phyloP scores from a whole-genome alignment of 2,888 invertebrate species.

The Diplazon laetatorius region DNA sequence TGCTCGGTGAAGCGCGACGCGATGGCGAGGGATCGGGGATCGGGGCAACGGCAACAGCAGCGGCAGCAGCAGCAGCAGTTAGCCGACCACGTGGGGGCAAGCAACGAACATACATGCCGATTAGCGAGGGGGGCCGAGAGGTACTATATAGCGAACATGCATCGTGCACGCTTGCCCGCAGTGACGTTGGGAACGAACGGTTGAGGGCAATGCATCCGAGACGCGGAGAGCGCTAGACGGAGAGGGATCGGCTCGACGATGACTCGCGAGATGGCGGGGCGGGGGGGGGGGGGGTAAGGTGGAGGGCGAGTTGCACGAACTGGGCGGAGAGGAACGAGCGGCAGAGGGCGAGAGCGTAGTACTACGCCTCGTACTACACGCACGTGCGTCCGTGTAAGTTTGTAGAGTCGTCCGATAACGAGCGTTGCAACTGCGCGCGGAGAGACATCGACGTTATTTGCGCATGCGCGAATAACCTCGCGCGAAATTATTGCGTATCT shows the following conservation, averaged over 20 bases:
- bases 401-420: slow-evolving; percentile 71
- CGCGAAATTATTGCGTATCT: too few species aligned
- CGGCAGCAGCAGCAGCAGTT: slow-evolving; percentile 62
- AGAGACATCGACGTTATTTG: slow-evolving; percentile 64
- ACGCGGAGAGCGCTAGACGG: slow-evolving; percentile 22
- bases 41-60: slow-evolving; percentile 50
- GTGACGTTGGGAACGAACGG: slow-evolving; percentile 30
- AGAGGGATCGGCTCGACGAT: slow-evolving; percentile 27
- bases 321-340: slow-evolving; percentile 54
- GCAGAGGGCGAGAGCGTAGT: slow-evolving; percentile 73
- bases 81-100: slow-evolving; percentile 41
- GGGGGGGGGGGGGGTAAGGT: not conserved
- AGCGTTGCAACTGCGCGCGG: slow-evolving; percentile 67
- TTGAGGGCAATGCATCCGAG: not conserved
- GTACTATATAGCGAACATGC: slow-evolving; percentile 41
- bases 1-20: slow-evolving; percentile 77
- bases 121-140: slow-evolving; percentile 40
- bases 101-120: slow-evolving; percentile 23
- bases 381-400: slow-evolving; percentile 76
- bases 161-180: slow-evolving; percentile 33
- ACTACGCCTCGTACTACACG: slow-evolving; percentile 81
- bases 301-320: slow-evolving; percentile 12
- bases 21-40: slow-evolving; percentile 53
- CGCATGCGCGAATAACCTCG: slow-evolving; percentile 41
- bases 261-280: slow-evolving; percentile 18